These are phyloP conservation scores for Bedellia somnulentella DNA, from an alignment of 2,888 invertebrate species.

Conservation along the genomic window DNA sequence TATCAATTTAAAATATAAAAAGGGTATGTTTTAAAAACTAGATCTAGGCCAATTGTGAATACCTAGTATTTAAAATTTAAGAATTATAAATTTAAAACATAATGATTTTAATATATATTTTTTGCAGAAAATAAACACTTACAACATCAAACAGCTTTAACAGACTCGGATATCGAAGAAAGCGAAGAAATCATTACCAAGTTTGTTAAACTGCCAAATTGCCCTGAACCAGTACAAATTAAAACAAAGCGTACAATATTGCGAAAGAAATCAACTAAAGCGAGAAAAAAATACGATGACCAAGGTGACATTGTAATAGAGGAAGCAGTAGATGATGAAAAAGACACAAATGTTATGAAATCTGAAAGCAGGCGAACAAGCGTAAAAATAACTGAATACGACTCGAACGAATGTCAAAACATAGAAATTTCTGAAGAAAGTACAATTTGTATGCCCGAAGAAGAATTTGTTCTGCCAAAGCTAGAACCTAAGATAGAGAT, in stretches of 20 bases:
- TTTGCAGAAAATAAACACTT: conserved; percentile 2
- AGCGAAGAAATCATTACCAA: conserved; percentile 64
- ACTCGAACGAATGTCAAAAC: conserved; percentile 20
- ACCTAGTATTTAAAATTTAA: no score
- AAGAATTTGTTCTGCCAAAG: conserved; percentile 28
- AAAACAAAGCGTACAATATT: conserved; percentile 61
- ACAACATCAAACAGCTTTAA: not conserved
- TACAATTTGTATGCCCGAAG: conserved; percentile 35
- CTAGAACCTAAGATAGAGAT: conserved; percentile 24
- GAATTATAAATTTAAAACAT: no score
- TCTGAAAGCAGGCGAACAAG: conserved; percentile 12
- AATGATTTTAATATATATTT: no score
- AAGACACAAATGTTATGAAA: no score
- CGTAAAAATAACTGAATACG: conserved; percentile 42
- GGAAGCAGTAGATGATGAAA: conserved; percentile 36
- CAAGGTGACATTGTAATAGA: conserved; percentile 55
- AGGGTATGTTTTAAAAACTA: no score
- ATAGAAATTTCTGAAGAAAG: conserved; percentile 23
- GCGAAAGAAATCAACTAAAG: conserved; percentile 44
- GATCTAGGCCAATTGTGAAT: no score
- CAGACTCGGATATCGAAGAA: conserved; percentile 46
- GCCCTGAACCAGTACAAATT: conserved; percentile 53
- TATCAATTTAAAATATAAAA: no score
- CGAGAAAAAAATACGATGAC: conserved; percentile 14
- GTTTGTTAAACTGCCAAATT: conserved; percentile 52